Base-by-base conservation (phyloP, 2,888 invertebrate genomes). In the Aphrophora alni region DNA sequence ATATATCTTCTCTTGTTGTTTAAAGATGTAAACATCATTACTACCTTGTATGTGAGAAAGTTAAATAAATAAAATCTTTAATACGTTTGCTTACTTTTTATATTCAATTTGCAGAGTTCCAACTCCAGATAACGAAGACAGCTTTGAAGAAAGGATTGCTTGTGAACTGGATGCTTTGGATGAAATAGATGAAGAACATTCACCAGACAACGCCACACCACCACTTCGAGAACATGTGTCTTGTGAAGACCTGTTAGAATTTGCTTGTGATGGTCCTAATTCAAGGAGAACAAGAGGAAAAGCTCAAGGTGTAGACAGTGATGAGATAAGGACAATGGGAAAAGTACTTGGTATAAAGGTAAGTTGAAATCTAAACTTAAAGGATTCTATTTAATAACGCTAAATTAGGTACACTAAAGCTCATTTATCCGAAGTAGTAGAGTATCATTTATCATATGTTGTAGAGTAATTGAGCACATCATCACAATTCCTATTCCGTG, bases 241-340 rank as follows among this genome's bases (percentile, higher is more conserved):
- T 74, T 97, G 97, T 85, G 97, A 97, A 88, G 97, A 97, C 89
- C 89, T 97, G 80, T 88, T 97, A 78, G 97, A 97, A 87, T 97
- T 97, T 87, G 95, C 96, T 0, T 94, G 95, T 87, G 93, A 93
- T 84, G 95, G 94, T 83, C 96, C 96, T 0, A 94, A 90, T 83
- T 87, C 88, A 1, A 87, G 88, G 27, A 86, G 93, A 85, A 95
- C 96, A 0, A 91, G 94, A 70, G 95, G 95, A 51, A 87, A 87
- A 75, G 70, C 69, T 21, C 70, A 79, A 33, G 78, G 80, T 1
- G 77, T 76, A 4, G 79, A 76, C 87, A 95, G 96, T 0, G 97
- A 98, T 87, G 97, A 97, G 91, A 97, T 97, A 68, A 91, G 97
- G 84, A 95, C 97, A 68, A 97, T 98, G 96, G 91, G 92, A 85